Base-by-base conservation (phyloP, 2,113 vertebrate genomes). In the Antennarius striatus region DNA sequence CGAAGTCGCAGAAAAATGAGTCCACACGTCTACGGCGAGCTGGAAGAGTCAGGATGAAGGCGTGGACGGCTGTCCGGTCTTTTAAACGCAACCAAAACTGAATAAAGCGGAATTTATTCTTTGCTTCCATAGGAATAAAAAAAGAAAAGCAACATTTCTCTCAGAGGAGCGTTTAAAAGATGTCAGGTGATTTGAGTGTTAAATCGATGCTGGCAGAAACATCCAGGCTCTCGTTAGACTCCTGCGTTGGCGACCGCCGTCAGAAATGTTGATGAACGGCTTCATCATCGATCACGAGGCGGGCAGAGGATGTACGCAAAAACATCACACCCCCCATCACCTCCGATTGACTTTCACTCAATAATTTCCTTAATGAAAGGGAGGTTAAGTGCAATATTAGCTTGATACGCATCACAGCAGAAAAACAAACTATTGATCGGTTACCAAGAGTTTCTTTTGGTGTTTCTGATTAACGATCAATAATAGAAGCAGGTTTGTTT, bases 261-360 rank as follows among this genome's bases (percentile, higher is more conserved):
- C 87, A 79, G 69, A 73, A 67, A 73, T 57, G 73, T 84, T 88
- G 85, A 90, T 91, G 70, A 86, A 92, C 83, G 88, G 71, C 84
- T 68, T 59, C 43, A 52, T 70, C 79, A 89, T 91, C 62, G 48
- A 81, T 86, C 81, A 82, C 48, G 60, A 77, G 72, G 55, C 60
- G 46, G 64, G 79, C 68, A 59, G 72, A 81, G 42, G 46, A 73
- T 43, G 43, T 56, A 66, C 51, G 63, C 63, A 67, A 69, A 62
- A 80, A 54, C 75, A 70, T 78, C 77, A 59, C 72, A 29, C 52
- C 62, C 64, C 55, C 65, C 50, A 74, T 72, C 76, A 49, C 82
- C 58, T 36, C 65, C 58, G 59, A 81, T 88, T 62, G 86, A 84
- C 77, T 81, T 86, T 48, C 72, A 54, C 70, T 85, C 81, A 71